Percentiles rank a stretch among this genome's conserved stretches.
Evolutionary conservation across 2,113 vertebrate genomes (phyloP).

Genomic region (Leucopternis melanops): DNA sequence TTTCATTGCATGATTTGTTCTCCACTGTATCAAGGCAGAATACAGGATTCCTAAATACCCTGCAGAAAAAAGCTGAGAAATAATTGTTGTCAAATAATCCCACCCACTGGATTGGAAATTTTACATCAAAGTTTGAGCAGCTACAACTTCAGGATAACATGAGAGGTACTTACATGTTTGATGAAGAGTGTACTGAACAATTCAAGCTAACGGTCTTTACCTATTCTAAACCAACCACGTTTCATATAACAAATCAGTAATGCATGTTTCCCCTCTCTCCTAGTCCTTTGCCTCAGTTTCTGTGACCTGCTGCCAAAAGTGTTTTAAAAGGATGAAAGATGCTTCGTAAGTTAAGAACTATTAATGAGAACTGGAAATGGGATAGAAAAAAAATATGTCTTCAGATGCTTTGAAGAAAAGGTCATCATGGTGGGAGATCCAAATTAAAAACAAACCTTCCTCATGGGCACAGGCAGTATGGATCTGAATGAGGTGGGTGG

Average conservation of each 20-base stretch:
- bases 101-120: background rate
- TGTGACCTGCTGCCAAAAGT: conserved; percentile 27
- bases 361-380: conserved; percentile 35
- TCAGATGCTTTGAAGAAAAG: background rate
- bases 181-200: background rate
- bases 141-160: background rate
- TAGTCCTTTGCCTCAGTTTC: background rate
- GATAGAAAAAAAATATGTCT: background rate
- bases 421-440: background rate
- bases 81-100: background rate
- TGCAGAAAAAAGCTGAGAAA: background rate
- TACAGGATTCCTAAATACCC: background rate
- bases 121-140: background rate
- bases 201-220: background rate
- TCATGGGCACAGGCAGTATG: background rate
- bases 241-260: conserved; percentile 25
- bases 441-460: conserved; percentile 27
- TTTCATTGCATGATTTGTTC: background rate
- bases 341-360: conserved; percentile 18
- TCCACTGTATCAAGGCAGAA: background rate
- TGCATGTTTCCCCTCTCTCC: background rate
- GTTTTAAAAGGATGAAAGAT: background rate
- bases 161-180: background rate
- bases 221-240: background rate
- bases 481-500: background rate